Base-by-base conservation (phyloP, 2,888 invertebrate species). In the Limnephilus rhombicus region DNA sequence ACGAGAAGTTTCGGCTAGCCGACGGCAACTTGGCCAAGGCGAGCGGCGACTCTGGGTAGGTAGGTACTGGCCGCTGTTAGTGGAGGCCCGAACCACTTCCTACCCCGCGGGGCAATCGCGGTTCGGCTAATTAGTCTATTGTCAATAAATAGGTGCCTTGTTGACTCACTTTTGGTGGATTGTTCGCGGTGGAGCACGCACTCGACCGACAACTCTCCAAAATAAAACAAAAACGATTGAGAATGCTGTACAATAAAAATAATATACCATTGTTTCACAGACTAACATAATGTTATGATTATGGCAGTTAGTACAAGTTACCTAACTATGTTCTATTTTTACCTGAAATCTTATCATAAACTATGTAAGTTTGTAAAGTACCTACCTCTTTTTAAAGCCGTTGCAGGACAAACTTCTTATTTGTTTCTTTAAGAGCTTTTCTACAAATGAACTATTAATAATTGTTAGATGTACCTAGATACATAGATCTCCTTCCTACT, bases 11-110 rank as follows among this genome's bases (percentile, higher is more conserved):
- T 88, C 68, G 15, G 7, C 34, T 88, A 68, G 88, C 88, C 88
- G 88, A 31, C 88, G 88, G 88, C 88, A 68, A 68, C 88, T 88
- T 68, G 15, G 34, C 53, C 86, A n/a, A 88, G 88, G 31, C 18
- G 31, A 45, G 29, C 87, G n/a, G n/a, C 45, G 86, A 9, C 53
- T 18, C 81, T 31, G 81, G 29, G 29, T 81, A 81, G 29, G 29
- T 81, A 81, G 3, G 7, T 81, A 24, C 31, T 31, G 82, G 13
- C 82, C 5, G 13, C 31, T 31, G 82, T 31, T 82, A 82, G 29
- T 15, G 29, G 82, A 82, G 82, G 31, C 31, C 82, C 13, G 24
- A 68, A 68, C 34, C 41, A 45, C 49, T 86, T 86, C 49, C 86
- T 86, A 45, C 86, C 18, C 86, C 86, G 41, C 45, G 45, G 86